Conservation (phyloP, 2,797 vertebrate genomes). For the Ctenopoma kingsleyae region DNA sequence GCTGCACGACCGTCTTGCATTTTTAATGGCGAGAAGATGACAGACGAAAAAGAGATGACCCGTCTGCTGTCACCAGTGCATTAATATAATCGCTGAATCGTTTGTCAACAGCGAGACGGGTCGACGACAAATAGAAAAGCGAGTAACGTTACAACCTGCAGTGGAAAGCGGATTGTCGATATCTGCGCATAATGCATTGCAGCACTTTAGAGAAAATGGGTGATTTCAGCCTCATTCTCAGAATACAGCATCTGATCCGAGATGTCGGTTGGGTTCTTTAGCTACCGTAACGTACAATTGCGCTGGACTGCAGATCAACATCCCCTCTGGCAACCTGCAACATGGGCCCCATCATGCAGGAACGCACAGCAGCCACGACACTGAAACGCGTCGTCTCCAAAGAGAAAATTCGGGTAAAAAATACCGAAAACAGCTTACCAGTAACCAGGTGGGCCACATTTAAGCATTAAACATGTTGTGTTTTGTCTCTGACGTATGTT, state of each 20-base stretch:
- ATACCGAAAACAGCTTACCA: conserved; percentile 79
- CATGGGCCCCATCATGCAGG: conserved; percentile 89
- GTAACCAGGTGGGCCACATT: conserved; percentile 75
- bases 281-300: conserved; percentile 57
- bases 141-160: conserved; percentile 40
- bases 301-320: conserved; percentile 50
- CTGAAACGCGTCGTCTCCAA: conserved; percentile 83
- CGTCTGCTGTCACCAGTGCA: conserved; percentile 18
- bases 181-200: conserved; percentile 81
- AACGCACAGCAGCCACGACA: conserved; percentile 80
- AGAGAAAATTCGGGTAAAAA: conserved; percentile 84
- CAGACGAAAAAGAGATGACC: conserved; percentile 18
- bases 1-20: conserved; percentile 41
- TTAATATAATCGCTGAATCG: conserved; percentile 3
- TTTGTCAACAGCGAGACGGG: conserved; percentile 6
- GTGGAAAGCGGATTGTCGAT: conserved; percentile 42
- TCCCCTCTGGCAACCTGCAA: conserved; percentile 60
- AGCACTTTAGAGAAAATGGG: conserved; percentile 73
- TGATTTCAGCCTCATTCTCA: conserved; percentile 63
- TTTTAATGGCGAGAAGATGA: conserved; percentile 61
- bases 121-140: conserved; percentile 33
- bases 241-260: conserved; percentile 62
- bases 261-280: conserved; percentile 76
- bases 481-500: neutral
- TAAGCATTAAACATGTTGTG: neutral